Base-by-base conservation (phyloP, 2,888 invertebrate species). In the Drosophila aldrichi region DNA sequence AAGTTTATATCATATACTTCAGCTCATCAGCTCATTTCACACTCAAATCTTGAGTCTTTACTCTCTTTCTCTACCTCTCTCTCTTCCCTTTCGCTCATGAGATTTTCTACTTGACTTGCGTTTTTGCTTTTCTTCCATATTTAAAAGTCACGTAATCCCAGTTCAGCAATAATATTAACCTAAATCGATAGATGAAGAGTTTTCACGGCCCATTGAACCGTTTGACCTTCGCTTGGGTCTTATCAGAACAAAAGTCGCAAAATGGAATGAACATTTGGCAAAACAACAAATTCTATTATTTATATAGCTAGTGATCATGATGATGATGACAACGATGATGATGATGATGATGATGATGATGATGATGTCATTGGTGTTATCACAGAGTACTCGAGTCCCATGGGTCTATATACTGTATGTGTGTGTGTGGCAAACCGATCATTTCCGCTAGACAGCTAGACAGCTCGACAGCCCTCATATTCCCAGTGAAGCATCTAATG, bases 361-460 rank as follows among this genome's bases (percentile, higher is more conserved):
- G 66, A 61, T 84, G 79, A 81, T 81, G 69, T 74, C 79, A 88
- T 70, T 46, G 46, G 20, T 36, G 49, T 63, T 81, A 87, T 80
- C 83, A 77, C 63, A 41, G 4, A 32, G 46, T 14, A 40, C 29
- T 16, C 12, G 18, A 6, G 14, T 51, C 36, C 65, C 25, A 36
- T 18, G 29, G 10, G 29, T 20, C 9, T 16, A 3, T 22, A 25
- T 25, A 7, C 6, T 29, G 18, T 18, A 20, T 9, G 22, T 22
- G 52, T 40, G 22, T 54, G n/a, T 38, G 22, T 29, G 34, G 38
- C 51, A 62, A 67, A 73, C 54, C 67, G 69, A 83, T 73, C 64
- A 67, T 70, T 81, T 81, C 81, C 81, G 82, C 44, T 68, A 64
- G 61, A 49, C 55, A 48, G 61, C 16, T 38, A 36, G 60, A 49